Percentiles rank a stretch among this genome's conserved stretches.
phyloP scores from a whole-genome alignment of 1,140 invertebrate species.

The Drosophila grimshawi region DNA sequence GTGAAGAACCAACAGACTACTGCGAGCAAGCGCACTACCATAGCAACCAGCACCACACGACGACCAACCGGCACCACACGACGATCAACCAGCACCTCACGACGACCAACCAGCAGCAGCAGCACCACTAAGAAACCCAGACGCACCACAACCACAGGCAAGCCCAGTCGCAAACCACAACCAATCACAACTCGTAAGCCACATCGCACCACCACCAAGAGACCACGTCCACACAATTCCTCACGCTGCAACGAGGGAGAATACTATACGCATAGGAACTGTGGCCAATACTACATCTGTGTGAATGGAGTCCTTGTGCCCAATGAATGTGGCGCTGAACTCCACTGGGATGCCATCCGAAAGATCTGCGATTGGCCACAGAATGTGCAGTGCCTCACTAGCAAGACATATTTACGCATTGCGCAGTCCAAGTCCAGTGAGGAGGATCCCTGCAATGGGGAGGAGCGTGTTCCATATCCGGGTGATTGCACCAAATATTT shows the following conservation, averaged over 20 bases:
- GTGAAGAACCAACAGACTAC: constrained; percentile 42
- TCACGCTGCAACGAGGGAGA: constrained; percentile 84
- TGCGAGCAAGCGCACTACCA: not conserved
- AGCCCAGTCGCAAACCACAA: constrained; percentile 38
- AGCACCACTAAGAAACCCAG: constrained; percentile 37
- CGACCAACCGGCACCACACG: constrained; percentile 16
- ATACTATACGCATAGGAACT: constrained; percentile 85
- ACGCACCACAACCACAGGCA: constrained; percentile 30
- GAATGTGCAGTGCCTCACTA: constrained; percentile 80
- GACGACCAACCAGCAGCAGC: not conserved
- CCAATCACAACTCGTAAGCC: constrained; percentile 21
- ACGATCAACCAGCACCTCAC: too few species aligned
- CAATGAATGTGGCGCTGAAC: constrained; percentile 87
- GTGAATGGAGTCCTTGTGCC: constrained; percentile 69
- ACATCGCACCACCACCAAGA: constrained; percentile 44
- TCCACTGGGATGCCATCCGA: constrained; percentile 90
- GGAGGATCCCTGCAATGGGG: constrained; percentile 87
- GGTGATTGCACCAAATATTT: constrained; percentile 90
- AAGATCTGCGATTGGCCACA: constrained; percentile 90
- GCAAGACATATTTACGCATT: constrained; percentile 66
- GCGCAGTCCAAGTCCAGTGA: constrained; percentile 68
- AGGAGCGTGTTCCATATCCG: constrained; percentile 87
- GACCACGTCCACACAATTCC: constrained; percentile 44
- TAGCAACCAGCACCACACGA: constrained; percentile 5
- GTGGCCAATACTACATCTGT: constrained; percentile 79